These are phyloP conservation scores for Callionymus lyra DNA, from an alignment of 2,113 vertebrate species.

Conservation along the genomic window DNA sequence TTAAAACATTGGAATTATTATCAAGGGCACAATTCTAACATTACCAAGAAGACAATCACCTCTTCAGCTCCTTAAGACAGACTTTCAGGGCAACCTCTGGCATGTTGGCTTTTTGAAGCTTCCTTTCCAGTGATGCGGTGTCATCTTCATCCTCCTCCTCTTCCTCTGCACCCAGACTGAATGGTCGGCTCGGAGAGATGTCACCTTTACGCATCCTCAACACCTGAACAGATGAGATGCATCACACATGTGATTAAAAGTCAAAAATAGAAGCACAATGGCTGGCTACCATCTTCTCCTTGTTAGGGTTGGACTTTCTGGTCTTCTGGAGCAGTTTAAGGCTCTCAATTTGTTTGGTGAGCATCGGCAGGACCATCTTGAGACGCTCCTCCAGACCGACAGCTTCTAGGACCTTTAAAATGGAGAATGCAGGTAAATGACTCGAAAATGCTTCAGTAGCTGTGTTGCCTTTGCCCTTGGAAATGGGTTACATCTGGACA, in stretches of 20 bases:
- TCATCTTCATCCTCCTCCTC: conserved; percentile 91
- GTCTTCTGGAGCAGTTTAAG: conserved; percentile 90
- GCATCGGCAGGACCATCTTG: conserved; percentile 84
- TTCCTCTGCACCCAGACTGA: conserved; percentile 70
- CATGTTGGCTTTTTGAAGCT: conserved; percentile 81
- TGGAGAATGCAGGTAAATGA: no score
- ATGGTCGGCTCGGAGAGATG: conserved; percentile 65
- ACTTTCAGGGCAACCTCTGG: conserved; percentile 83
- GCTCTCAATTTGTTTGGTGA: conserved; percentile 89
- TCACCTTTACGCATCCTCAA: conserved; percentile 72
- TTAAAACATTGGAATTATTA: background rate
- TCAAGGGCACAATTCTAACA: background rate
- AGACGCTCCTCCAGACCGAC: conserved; percentile 86
- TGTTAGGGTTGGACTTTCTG: conserved; percentile 76
- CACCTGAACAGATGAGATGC: conserved; percentile 58
- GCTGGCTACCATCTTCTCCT: conserved; percentile 78
- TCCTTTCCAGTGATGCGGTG: conserved; percentile 77
- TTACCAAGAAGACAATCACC: conserved; percentile 51
- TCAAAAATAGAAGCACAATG: background rate
- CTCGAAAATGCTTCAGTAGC: no score
- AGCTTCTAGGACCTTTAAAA: conserved; percentile 83
- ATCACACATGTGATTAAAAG: no score
- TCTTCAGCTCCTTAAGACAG: conserved; percentile 90
- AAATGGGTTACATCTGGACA: no score
- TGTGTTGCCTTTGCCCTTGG: no score